phyloP scores from a whole-genome alignment of 2,888 invertebrate species.

The Drosophila sordidapex region DNA sequence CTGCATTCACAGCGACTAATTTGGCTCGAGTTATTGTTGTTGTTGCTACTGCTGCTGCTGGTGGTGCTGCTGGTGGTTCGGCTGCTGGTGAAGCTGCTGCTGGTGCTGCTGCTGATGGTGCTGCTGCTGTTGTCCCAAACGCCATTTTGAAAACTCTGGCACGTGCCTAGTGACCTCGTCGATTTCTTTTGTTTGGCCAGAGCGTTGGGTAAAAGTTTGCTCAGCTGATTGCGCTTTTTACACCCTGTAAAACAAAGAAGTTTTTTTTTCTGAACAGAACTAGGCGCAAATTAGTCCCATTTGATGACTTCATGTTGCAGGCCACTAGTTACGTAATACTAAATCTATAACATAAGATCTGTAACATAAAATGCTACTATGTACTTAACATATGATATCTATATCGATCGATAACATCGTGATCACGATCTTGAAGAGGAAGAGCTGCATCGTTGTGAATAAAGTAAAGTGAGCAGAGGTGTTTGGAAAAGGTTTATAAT shows the following conservation, averaged over 20 bases:
- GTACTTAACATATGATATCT: not conserved
- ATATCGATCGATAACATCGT: not conserved
- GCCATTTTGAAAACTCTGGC: conserved; percentile 59
- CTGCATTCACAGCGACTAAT: conserved; percentile 55
- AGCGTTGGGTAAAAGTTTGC: conserved; percentile 20
- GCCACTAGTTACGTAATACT: not conserved
- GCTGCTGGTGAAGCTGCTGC: conserved; percentile 13
- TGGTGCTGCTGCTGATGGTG: conserved; percentile 15
- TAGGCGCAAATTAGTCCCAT: not conserved
- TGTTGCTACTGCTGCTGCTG: not conserved
- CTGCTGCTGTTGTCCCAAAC: conserved; percentile 15
- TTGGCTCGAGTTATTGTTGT: conserved; percentile 18
- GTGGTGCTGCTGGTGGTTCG: conserved; percentile 7
- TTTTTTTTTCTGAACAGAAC: not conserved
- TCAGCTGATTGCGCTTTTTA: conserved; percentile 33
- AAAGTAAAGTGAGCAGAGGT: not conserved
- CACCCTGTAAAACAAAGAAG: conserved; percentile 11
- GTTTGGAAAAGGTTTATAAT: not conserved
- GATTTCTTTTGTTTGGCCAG: conserved; percentile 48
- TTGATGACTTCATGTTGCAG: not conserved
- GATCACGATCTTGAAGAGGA: not conserved
- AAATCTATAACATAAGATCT: not conserved
- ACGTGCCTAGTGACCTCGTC: conserved; percentile 59
- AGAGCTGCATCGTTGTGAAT: not conserved
- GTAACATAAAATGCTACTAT: not conserved